Evolutionary conservation across 2,888 invertebrate species (phyloP).

Genomic region (Eilema griseolum): DNA sequence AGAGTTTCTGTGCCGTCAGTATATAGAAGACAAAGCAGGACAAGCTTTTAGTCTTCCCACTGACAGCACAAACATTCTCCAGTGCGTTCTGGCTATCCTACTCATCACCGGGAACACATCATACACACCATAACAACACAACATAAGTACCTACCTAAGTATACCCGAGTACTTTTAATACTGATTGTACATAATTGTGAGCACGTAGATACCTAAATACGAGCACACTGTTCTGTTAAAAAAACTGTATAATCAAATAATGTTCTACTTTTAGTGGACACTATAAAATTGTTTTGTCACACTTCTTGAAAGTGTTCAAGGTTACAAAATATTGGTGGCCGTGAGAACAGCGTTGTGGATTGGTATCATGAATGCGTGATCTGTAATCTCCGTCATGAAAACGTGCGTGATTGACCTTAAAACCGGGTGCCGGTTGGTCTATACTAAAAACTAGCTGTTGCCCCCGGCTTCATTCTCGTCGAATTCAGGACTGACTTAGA

Average conservation of each 20-base stretch:
- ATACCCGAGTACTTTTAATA: background rate
- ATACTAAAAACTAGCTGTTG: slow-evolving; percentile 33
- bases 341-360: slow-evolving; percentile 33
- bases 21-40: too few species aligned
- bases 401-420: slow-evolving; percentile 60
- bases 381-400: slow-evolving; percentile 50
- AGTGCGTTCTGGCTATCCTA: too few species aligned
- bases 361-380: slow-evolving; percentile 49
- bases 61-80: too few species aligned
- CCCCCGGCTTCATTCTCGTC: background rate
- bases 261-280: slow-evolving; percentile 5
- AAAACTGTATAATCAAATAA: slow-evolving; percentile 14
- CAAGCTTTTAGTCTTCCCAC: too few species aligned
- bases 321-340: slow-evolving; percentile 48
- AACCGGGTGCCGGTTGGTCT: slow-evolving; percentile 48
- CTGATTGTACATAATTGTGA: background rate
- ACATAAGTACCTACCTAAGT: too few species aligned
- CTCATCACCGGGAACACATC: too few species aligned
- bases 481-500: too few species aligned
- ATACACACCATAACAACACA: too few species aligned
- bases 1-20: too few species aligned
- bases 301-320: slow-evolving; percentile 56
- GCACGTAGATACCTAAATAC: background rate
- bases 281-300: slow-evolving; percentile 36
- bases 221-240: slow-evolving; percentile 1